These are phyloP conservation scores for Syrphus vitripennis DNA, from an alignment of 2,888 invertebrate species.

Conservation along the genomic window DNA sequence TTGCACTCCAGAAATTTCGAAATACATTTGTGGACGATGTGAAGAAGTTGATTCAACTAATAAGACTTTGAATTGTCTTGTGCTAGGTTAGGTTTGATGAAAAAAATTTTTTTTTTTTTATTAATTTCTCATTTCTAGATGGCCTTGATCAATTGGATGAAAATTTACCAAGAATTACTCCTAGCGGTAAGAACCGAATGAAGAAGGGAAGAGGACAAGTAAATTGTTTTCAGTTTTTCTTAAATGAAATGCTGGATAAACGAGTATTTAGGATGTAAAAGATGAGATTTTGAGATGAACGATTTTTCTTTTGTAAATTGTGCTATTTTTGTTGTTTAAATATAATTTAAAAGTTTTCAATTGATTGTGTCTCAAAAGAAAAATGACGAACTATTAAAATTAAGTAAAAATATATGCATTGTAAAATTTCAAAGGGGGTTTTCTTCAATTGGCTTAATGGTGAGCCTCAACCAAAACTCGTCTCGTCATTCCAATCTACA, in stretches of 20 bases:
- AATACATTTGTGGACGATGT: constrained; percentile 48
- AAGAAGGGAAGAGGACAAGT: not conserved
- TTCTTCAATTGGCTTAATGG: too few species aligned
- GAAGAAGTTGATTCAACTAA: not conserved
- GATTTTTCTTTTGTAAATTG: not conserved
- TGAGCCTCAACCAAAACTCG: too few species aligned
- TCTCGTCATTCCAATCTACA: too few species aligned
- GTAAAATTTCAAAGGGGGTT: too few species aligned
- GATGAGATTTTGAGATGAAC: not conserved
- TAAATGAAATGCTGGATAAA: constrained; percentile 34
- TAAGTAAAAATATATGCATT: too few species aligned
- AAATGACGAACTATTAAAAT: too few species aligned
- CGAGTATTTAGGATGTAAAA: constrained; percentile 23
- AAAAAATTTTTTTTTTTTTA: not conserved
- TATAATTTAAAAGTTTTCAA: too few species aligned
- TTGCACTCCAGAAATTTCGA: constrained; percentile 11
- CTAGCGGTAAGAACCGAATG: not conserved
- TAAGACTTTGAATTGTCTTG: constrained; percentile 15
- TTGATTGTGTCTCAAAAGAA: too few species aligned
- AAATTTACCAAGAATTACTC: not conserved
- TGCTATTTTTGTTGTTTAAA: too few species aligned
- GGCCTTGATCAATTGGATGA: constrained; percentile 33
- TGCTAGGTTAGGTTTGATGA: constrained; percentile 33
- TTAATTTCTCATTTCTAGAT: not conserved
- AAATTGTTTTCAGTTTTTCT: not conserved